These are phyloP conservation scores for Drosophila sucinea DNA, from an alignment of 1,140 invertebrate species.

Conservation along the genomic window DNA sequence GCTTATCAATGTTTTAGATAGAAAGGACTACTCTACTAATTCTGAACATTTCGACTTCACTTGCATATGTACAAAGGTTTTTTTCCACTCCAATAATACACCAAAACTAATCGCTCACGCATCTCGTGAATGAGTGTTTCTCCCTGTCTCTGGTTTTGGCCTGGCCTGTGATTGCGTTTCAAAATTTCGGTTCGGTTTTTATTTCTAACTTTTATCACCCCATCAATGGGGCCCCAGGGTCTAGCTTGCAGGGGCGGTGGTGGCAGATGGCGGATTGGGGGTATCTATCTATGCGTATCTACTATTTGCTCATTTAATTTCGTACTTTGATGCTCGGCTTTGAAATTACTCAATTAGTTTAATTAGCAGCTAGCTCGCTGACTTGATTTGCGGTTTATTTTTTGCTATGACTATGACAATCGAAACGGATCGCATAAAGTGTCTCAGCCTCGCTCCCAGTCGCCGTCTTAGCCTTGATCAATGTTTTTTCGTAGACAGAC, in stretches of 20 bases:
- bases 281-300: constrained; percentile 35
- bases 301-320: constrained; percentile 78
- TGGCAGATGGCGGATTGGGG: too few species aligned
- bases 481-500: neutral
- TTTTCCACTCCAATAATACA: neutral
- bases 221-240: neutral
- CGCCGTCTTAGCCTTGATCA: neutral
- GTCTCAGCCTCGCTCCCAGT: constrained; percentile 21
- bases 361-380: constrained; percentile 63
- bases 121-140: constrained; percentile 6
- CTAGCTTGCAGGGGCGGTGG: neutral
- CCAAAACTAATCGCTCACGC: constrained; percentile 8
- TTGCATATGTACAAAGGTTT: neutral
- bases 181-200: constrained; percentile 19
- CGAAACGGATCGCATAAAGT: constrained; percentile 59
- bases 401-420: constrained; percentile 49
- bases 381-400: constrained; percentile 57
- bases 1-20: too few species aligned
- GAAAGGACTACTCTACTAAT: too few species aligned
- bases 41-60: neutral
- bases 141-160: neutral
- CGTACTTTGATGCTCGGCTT: constrained; percentile 50
- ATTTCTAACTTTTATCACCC: constrained; percentile 37
- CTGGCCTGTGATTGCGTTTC: neutral
- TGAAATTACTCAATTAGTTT: constrained; percentile 81